These are phyloP conservation scores for Oscheius onirici DNA, from an alignment of 2,888 invertebrate genomes.

Conservation along the genomic window DNA sequence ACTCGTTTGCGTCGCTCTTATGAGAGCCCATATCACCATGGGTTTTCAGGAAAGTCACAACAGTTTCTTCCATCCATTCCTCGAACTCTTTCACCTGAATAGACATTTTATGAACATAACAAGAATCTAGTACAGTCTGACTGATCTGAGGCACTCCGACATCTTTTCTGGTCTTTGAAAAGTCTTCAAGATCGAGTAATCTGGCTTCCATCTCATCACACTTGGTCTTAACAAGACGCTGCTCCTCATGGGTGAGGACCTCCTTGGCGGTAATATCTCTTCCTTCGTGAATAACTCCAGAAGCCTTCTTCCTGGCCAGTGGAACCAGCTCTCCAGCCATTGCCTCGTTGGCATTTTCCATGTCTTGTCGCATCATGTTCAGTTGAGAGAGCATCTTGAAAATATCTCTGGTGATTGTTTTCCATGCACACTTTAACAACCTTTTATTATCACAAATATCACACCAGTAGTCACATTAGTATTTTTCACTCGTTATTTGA, in stretches of 20 bases:
- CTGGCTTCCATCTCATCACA: conserved; percentile 51
- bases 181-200: conserved; percentile 54
- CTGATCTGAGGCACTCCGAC: conserved; percentile 46
- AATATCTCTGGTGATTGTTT: neutral
- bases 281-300: conserved; percentile 60
- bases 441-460: too few species aligned
- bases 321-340: conserved; percentile 68
- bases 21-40: conserved; percentile 60
- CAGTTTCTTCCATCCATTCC: conserved; percentile 59
- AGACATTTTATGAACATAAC: neutral
- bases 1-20: conserved; percentile 51
- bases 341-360: conserved; percentile 64
- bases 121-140: neutral
- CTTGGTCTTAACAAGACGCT: conserved; percentile 47
- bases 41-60: conserved; percentile 59
- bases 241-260: conserved; percentile 53
- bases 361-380: conserved; percentile 63
- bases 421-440: too few species aligned
- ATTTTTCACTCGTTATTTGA: too few species aligned
- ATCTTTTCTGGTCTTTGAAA: conserved; percentile 57
- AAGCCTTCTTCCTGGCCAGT: conserved; percentile 66
- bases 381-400: conserved; percentile 60
- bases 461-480: too few species aligned
- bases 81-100: conserved; percentile 38
- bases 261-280: conserved; percentile 55